These are phyloP conservation scores for Polypedilum pembai DNA, from an alignment of 1,140 invertebrate species.

Conservation along the genomic window DNA sequence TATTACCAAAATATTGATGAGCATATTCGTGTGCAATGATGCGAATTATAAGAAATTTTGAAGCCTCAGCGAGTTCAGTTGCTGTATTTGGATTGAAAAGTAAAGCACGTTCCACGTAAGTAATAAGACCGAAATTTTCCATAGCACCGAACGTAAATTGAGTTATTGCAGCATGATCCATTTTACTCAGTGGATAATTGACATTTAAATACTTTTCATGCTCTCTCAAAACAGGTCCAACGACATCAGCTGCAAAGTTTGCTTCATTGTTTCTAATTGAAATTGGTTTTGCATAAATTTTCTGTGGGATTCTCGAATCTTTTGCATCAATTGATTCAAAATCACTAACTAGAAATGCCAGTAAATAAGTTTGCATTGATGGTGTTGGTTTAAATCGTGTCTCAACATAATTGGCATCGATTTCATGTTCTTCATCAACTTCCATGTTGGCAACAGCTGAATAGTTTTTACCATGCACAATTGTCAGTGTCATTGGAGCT, in stretches of 20 bases:
- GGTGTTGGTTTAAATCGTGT: slow-evolving; percentile 43
- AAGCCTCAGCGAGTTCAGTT: slow-evolving; percentile 31
- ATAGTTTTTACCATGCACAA: slow-evolving; percentile 9
- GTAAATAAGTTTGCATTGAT: slow-evolving; percentile 63
- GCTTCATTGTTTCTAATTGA: neutral
- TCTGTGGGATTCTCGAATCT: neutral
- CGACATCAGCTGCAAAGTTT: slow-evolving; percentile 49
- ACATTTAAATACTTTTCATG: slow-evolving; percentile 76
- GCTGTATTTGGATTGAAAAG: neutral
- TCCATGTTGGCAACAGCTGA: neutral
- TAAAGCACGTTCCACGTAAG: slow-evolving; percentile 64
- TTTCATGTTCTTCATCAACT: neutral
- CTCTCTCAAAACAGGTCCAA: slow-evolving; percentile 61
- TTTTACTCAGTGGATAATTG: slow-evolving; percentile 63
- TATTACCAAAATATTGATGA: slow-evolving; percentile 49
- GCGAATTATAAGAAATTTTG: slow-evolving; percentile 34
- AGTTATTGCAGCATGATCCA: slow-evolving; percentile 84
- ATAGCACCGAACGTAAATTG: slow-evolving; percentile 85
- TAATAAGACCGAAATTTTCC: slow-evolving; percentile 94
- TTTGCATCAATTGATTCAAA: slow-evolving; percentile 41
- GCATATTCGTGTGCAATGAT: slow-evolving; percentile 44
- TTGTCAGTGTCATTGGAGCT: neutral
- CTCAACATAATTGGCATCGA: neutral
- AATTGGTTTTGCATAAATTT: neutral
- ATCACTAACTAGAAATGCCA: slow-evolving; percentile 61